Evolutionary conservation across 2,888 invertebrate species (phyloP).

Genomic region (Campoplex capitator): DNA sequence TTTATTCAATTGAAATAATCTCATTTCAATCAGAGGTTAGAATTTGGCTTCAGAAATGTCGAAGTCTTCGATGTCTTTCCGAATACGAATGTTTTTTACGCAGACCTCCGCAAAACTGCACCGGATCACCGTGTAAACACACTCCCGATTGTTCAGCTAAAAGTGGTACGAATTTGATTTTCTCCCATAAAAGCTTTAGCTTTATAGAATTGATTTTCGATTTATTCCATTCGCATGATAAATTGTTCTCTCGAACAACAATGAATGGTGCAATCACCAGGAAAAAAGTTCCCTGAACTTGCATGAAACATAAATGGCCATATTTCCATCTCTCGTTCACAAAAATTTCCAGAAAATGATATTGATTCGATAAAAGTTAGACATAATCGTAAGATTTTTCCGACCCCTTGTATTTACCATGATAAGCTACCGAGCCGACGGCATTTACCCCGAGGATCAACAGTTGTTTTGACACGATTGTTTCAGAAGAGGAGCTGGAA

Average conservation of each 20-base stretch:
- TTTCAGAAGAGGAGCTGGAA: constrained; percentile 70
- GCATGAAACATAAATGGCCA: not conserved
- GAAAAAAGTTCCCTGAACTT: not conserved
- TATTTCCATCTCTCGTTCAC: not conserved
- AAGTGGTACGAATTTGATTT: constrained; percentile 64
- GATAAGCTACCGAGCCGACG: not conserved
- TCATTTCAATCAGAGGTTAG: constrained; percentile 71
- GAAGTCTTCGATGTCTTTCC: constrained; percentile 76
- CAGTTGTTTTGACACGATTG: constrained; percentile 43
- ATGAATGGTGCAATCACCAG: too few relatives aligned
- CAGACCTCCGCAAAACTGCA: constrained; percentile 72
- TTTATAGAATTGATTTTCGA: not conserved
- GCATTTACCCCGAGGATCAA: constrained; percentile 14
- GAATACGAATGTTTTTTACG: constrained; percentile 79
- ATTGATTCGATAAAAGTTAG: not conserved
- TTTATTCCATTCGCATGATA: too few relatives aligned
- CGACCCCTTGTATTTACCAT: not conserved
- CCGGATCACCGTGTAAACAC: constrained; percentile 72
- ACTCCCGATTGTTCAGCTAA: constrained; percentile 75
- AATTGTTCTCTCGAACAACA: too few relatives aligned
- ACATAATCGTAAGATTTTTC: not conserved
- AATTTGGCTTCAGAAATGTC: constrained; percentile 75
- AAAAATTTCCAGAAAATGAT: not conserved
- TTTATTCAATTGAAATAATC: not conserved
- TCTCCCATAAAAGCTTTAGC: not conserved